Evolutionary conservation across 1,140 invertebrate genomes (phyloP).

Genomic region (Hydropsyche tenuis): DNA sequence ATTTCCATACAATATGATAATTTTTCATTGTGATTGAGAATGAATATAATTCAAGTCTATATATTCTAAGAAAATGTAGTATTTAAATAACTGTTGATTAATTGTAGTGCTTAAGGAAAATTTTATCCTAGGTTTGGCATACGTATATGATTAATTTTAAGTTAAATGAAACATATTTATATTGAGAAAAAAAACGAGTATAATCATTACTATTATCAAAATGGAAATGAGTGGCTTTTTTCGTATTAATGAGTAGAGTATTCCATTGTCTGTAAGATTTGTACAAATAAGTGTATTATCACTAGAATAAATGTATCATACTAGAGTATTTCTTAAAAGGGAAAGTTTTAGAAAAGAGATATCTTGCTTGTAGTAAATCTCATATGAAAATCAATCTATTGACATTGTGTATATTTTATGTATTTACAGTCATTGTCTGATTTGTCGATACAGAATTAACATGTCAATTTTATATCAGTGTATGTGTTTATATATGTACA

Average conservation of each 20-base stretch:
- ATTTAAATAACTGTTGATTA: slow-evolving; percentile 43
- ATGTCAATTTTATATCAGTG: background rate
- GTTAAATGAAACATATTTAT: slow-evolving; percentile 38
- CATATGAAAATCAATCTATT: slow-evolving; percentile 20
- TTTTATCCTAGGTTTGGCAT: slow-evolving; percentile 27
- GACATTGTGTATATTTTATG: background rate
- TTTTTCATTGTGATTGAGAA: slow-evolving; percentile 2
- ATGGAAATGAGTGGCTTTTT: slow-evolving; percentile 48
- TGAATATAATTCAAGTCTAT: background rate
- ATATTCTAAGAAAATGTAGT: slow-evolving; percentile 32
- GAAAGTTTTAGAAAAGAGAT: background rate
- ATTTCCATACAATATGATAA: background rate
- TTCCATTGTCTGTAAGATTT: slow-evolving; percentile 13
- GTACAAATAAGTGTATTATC: slow-evolving; percentile 42
- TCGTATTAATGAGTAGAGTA: slow-evolving; percentile 43
- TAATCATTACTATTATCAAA: slow-evolving; percentile 40
- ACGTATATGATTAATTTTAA: slow-evolving; percentile 21
- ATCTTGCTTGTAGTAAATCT: slow-evolving; percentile 9
- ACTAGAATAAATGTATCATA: slow-evolving; percentile 23
- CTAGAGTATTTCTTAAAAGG: background rate
- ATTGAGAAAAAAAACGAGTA: slow-evolving; percentile 32
- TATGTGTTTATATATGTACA: background rate
- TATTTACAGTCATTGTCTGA: background rate
- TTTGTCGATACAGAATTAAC: background rate
- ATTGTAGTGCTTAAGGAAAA: slow-evolving; percentile 44